Evolutionary conservation across 2,113 vertebrate species (phyloP), one percentile per base, ranked within the genome.

Genomic region (Tachysurus fulvidraco): DNA sequence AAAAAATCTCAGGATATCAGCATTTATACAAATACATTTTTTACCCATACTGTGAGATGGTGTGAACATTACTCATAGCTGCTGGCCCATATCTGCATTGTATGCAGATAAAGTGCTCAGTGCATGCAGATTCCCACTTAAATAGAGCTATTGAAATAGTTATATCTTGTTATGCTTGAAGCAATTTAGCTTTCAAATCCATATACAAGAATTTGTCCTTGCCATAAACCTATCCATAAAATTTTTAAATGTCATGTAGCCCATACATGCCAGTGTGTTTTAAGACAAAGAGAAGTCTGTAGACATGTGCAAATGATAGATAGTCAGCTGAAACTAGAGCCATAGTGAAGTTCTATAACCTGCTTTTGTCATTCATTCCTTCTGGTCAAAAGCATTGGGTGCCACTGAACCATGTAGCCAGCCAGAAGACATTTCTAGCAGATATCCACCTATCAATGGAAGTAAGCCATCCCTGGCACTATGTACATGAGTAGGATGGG

Each of bases 361-460:
- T 87, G 87, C 79, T 65, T 80, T 28, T 55, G 52, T n/a, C n/a
- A 76, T 16, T 36, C 57, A 25, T 50, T 50, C 41, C 50, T 74
- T 73, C 69, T 71, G 55, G 41, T 60, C 76, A 79, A 85, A 57
- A 87, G 79, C 44, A 59, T n/a, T 8, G 69, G 16, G 84, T 76
- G 83, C 17, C 23, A 14, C 17, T 83, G 81, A 90, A 85, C 65
- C 59, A 55, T 9, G 81, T 17, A 13, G 77, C 57, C 64, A 36
- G 76, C 69, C 89, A 91, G 89, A 87, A 91, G 89, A 88, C 89
- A 88, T 83, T 57, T 89, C 86, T 83, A 52, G 85, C 79, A 74
- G 85, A 89, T 89, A 85, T 88, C 81, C 87, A 88, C 88, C 87
- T 89, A 91, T 90, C 85, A 77, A 55, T 81, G 30, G 69, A 50